Conservation (phyloP, 2,113 vertebrate species). For the Albula goreensis region DNA sequence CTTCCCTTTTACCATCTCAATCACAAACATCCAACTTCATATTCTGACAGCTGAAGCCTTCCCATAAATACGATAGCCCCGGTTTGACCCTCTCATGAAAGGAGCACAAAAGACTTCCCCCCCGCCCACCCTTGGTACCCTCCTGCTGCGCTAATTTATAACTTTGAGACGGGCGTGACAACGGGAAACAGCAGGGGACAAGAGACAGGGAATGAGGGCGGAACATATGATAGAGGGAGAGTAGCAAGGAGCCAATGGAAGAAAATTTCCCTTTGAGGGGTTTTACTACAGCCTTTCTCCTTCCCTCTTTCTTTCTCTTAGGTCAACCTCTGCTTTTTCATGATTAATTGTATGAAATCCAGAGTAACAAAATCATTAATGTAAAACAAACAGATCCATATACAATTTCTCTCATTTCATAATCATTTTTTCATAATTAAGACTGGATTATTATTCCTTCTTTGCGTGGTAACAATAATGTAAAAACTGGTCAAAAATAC, state of each 20-base stretch:
- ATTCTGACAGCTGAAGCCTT: conserved; percentile 50
- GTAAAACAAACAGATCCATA: not conserved
- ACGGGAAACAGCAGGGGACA: conserved; percentile 37
- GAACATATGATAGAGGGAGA: conserved; percentile 27
- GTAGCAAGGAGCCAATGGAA: not conserved
- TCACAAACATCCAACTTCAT: conserved; percentile 51
- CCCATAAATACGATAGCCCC: conserved; percentile 53
- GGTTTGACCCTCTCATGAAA: conserved; percentile 57
- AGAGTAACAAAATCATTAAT: not conserved
- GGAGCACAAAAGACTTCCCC: conserved; percentile 48
- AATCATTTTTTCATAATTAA: too few relatives aligned
- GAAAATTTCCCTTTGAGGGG: not conserved
- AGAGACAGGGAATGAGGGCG: conserved; percentile 19
- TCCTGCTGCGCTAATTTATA: conserved; percentile 53
- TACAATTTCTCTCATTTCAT: not conserved
- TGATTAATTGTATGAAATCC: not conserved
- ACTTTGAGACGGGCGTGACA: conserved; percentile 51
- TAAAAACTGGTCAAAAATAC: not conserved
- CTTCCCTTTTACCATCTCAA: conserved; percentile 34
- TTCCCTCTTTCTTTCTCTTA: not conserved
- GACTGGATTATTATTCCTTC: too few relatives aligned
- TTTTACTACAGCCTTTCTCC: not conserved
- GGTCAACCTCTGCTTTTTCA: not conserved
- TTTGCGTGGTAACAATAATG: too few relatives aligned
- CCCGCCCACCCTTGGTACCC: conserved; percentile 46